These are phyloP conservation scores for Alces alces DNA, from an alignment of 2,113 vertebrate species.

Conservation along the genomic window DNA sequence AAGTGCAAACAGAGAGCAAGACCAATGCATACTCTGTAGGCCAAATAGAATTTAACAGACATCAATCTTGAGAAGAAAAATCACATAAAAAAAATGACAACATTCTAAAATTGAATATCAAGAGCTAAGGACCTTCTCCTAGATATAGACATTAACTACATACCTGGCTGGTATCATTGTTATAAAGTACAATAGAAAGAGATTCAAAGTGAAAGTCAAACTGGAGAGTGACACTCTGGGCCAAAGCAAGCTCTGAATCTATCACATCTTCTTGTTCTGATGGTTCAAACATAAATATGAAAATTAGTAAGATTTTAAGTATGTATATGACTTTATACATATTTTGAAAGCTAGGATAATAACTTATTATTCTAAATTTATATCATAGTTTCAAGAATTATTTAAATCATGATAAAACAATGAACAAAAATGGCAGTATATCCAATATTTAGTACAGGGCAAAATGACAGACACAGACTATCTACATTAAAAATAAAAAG, in stretches of 20 bases:
- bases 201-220: constrained; percentile 93
- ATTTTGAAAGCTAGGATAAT: neutral
- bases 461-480: neutral
- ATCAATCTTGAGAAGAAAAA: neutral
- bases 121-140: neutral
- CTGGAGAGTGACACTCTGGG: constrained; percentile 78
- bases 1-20: neutral
- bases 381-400: neutral
- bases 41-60: neutral
- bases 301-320: constrained; percentile 31
- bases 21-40: neutral
- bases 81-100: neutral
- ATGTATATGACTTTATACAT: neutral
- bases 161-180: constrained; percentile 83
- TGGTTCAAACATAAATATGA: constrained; percentile 15
- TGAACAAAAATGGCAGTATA: neutral
- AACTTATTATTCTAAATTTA: neutral
- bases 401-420: neutral
- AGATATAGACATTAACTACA: constrained; percentile 43
- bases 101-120: neutral
- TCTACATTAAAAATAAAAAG: neutral
- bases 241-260: constrained; percentile 53
- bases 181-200: constrained; percentile 90
- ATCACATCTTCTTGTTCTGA: constrained; percentile 46
- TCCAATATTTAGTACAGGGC: neutral